phyloP scores from a whole-genome alignment of 2,113 vertebrate species.

The Eonycteris spelaea region DNA sequence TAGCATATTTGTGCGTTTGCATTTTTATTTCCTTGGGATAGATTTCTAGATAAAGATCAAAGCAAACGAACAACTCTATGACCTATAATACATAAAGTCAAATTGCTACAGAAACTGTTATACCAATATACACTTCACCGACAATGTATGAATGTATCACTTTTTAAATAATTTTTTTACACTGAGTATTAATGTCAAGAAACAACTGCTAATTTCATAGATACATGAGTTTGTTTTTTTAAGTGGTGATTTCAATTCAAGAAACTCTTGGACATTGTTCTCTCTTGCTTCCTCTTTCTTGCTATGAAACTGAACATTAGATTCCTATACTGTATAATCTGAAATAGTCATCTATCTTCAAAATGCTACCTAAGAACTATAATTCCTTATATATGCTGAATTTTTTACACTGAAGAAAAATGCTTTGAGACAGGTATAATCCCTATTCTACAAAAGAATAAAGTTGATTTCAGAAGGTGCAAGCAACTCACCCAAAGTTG shows the following conservation, averaged over 20 bases:
- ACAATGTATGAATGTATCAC: not conserved
- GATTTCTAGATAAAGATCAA: not conserved
- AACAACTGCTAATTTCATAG: not conserved
- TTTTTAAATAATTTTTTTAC: not conserved
- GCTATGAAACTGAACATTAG: not conserved
- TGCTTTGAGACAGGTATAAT: not conserved
- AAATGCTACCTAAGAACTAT: not conserved
- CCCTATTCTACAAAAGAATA: not conserved
- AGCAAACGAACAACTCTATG: not conserved
- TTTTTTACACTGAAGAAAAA: not conserved
- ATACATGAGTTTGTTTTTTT: not conserved
- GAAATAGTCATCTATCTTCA: not conserved
- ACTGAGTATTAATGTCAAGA: not conserved
- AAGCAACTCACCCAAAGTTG: not conserved
- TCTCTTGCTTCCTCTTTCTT: not conserved
- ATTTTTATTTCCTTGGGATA: conserved; percentile 9
- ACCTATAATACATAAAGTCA: not conserved
- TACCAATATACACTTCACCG: not conserved
- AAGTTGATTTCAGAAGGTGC: not conserved
- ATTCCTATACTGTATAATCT: not conserved
- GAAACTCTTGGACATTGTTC: not conserved
- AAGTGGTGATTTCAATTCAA: not conserved
- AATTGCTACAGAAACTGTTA: not conserved
- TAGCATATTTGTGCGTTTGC: not conserved
- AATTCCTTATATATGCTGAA: not conserved